A percentile compares a stretch with the other conserved stretches of the same genome.
These are phyloP conservation scores for Cacatua alba DNA, from an alignment of 2,113 vertebrate genomes.

Conservation along the genomic window DNA sequence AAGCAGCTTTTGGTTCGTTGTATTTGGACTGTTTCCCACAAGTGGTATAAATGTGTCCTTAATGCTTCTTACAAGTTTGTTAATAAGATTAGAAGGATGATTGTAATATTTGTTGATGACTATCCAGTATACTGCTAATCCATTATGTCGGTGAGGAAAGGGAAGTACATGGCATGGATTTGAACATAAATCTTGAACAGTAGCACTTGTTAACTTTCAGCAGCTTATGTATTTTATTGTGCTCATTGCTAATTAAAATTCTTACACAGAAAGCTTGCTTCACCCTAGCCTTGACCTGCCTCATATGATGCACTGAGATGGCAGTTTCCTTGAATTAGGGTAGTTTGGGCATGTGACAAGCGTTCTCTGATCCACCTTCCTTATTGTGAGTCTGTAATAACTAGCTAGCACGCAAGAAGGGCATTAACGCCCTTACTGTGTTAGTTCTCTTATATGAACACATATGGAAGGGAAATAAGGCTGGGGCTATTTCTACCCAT, in stretches of 20 bases:
- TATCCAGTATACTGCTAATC: slow-evolving; percentile 61
- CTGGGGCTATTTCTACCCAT: not conserved
- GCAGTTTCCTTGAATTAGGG: slow-evolving; percentile 65
- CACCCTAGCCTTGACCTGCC: slow-evolving; percentile 62
- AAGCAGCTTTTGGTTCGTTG: slow-evolving; percentile 74
- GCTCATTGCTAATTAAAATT: slow-evolving; percentile 79
- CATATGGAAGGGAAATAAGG: slow-evolving; percentile 16
- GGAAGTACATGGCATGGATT: slow-evolving; percentile 55
- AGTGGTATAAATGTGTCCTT: slow-evolving; percentile 77
- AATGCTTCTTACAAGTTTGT: slow-evolving; percentile 68
- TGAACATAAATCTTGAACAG: slow-evolving; percentile 74
- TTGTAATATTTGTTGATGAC: slow-evolving; percentile 72
- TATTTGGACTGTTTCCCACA: slow-evolving; percentile 75
- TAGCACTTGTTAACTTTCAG: slow-evolving; percentile 75
- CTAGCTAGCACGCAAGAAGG: slow-evolving; percentile 76
- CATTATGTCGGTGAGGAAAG: not conserved
- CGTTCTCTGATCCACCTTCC: slow-evolving; percentile 69
- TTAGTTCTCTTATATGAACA: slow-evolving; percentile 77
- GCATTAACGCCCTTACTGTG: slow-evolving; percentile 63
- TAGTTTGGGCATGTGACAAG: slow-evolving; percentile 76
- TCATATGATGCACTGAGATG: slow-evolving; percentile 65
- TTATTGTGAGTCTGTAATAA: slow-evolving; percentile 73
- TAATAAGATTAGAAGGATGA: slow-evolving; percentile 76
- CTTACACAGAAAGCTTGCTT: slow-evolving; percentile 67
- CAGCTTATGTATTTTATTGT: slow-evolving; percentile 71